Conservation (phyloP, 2,797 vertebrate species). For the Meda fulgida region DNA sequence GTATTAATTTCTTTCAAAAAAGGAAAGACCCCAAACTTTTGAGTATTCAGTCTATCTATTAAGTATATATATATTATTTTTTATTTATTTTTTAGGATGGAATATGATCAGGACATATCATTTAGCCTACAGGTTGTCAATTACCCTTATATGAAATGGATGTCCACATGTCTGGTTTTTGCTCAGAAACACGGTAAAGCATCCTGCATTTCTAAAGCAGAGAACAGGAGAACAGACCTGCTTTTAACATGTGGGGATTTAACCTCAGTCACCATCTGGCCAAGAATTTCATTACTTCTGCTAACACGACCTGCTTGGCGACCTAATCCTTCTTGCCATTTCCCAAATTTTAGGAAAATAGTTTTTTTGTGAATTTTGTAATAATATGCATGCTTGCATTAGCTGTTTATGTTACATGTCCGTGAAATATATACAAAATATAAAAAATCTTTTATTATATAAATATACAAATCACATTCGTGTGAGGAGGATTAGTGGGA, state of each 20-base stretch:
- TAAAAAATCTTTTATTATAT: too few relatives aligned
- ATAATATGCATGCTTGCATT: neutral
- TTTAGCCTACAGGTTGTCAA: neutral
- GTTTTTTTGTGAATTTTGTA: neutral
- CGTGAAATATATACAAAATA: neutral
- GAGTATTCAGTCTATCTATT: too few relatives aligned
- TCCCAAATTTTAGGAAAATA: neutral
- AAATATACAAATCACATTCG: too few relatives aligned
- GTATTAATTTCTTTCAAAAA: too few relatives aligned
- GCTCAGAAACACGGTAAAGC: constrained; percentile 12
- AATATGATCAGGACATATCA: neutral
- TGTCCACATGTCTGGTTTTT: constrained; percentile 19
- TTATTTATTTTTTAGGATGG: neutral
- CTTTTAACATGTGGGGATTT: constrained; percentile 41
- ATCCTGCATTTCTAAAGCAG: constrained; percentile 13
- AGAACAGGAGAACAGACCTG: constrained; percentile 3
- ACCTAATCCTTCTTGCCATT: neutral
- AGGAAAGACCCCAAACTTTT: too few relatives aligned
- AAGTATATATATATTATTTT: too few relatives aligned
- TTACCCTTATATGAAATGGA: neutral
- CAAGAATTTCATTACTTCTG: constrained; percentile 31
- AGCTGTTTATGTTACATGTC: neutral
- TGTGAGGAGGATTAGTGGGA: neutral
- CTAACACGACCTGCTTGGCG: neutral
- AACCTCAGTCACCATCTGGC: constrained; percentile 49